Evolutionary conservation across 1,140 invertebrate species (phyloP).

Genomic region (Trichonephila inaurata): DNA sequence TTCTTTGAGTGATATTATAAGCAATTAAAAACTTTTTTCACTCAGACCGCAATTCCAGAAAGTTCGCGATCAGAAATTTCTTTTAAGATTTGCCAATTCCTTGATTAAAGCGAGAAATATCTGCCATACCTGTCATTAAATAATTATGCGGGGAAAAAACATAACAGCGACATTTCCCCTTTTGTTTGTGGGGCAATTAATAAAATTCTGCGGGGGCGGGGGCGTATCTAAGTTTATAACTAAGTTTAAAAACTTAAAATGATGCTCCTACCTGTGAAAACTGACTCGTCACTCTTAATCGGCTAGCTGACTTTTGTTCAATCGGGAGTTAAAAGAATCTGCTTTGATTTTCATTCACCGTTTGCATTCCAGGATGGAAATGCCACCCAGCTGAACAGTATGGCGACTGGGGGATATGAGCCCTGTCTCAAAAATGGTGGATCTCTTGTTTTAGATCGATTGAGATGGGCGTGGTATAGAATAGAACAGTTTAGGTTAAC

Average conservation of each 20-base stretch:
- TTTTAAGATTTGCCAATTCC: too few relatives aligned
- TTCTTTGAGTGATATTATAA: too few relatives aligned
- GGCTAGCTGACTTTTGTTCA: background rate
- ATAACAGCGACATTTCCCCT: background rate
- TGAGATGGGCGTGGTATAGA: slow-evolving; percentile 28
- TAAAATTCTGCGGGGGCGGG: background rate
- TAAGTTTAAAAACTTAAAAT: background rate
- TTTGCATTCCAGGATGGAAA: background rate
- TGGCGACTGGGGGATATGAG: slow-evolving; percentile 17
- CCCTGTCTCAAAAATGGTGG: slow-evolving; percentile 36
- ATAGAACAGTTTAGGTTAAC: slow-evolving; percentile 26
- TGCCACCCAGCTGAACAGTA: background rate
- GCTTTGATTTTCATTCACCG: background rate
- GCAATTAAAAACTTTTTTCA: too few relatives aligned
- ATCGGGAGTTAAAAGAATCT: background rate
- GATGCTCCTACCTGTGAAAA: background rate
- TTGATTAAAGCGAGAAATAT: background rate
- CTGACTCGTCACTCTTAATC: background rate
- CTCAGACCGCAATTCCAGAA: too few relatives aligned
- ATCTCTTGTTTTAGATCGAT: slow-evolving; percentile 50
- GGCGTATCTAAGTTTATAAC: background rate
- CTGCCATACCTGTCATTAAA: background rate
- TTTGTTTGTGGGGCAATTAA: background rate
- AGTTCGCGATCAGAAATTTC: too few relatives aligned
- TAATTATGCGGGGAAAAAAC: background rate